Evolutionary conservation across 2,797 vertebrate species (phyloP).

Genomic region (Dallia pectoralis): DNA sequence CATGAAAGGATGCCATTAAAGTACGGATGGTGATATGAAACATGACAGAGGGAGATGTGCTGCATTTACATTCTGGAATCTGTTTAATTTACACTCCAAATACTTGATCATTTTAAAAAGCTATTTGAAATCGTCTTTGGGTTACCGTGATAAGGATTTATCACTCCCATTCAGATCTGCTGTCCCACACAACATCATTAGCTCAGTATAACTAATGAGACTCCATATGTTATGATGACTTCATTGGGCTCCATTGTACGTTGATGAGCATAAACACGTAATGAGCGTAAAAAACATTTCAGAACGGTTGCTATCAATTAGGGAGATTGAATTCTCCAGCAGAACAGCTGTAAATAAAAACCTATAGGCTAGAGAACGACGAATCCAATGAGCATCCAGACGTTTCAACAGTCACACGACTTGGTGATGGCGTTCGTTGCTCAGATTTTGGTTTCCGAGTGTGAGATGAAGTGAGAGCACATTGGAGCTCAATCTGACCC

Average conservation of each 20-base stretch:
- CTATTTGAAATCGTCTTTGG: background rate
- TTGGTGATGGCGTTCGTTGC: background rate
- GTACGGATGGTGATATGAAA: background rate
- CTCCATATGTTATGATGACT: background rate
- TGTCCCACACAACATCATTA: background rate
- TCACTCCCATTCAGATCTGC: background rate
- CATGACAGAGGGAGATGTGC: background rate
- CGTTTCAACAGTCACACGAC: background rate
- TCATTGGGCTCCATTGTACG: background rate
- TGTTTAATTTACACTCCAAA: background rate
- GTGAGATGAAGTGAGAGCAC: background rate
- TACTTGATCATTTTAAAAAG: background rate
- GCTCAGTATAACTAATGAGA: background rate
- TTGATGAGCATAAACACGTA: background rate
- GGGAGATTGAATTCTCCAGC: background rate
- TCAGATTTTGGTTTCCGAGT: background rate
- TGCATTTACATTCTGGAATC: background rate
- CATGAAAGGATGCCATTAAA: background rate
- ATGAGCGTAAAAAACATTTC: background rate
- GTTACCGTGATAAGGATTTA: slow-evolving; percentile 1
- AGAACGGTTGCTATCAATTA: slow-evolving; percentile 7
- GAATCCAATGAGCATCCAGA: background rate
- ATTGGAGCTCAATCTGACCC: background rate
- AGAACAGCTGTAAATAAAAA: background rate
- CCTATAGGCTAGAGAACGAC: background rate